Conservation (phyloP, 2,797 vertebrate species). For the Dicrostonyx torquatus region DNA sequence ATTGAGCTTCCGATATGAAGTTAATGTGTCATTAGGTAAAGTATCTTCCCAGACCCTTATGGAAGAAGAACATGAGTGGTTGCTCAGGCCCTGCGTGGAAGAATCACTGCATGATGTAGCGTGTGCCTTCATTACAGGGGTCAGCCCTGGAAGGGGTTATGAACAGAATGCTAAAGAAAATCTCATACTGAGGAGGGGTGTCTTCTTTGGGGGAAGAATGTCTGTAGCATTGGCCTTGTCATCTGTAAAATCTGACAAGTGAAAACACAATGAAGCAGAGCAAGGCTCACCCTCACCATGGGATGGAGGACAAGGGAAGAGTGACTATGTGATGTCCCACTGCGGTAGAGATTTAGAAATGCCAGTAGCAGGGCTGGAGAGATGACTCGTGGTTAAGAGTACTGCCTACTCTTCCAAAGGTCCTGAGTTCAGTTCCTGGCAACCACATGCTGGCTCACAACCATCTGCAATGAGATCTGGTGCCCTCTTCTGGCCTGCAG, state of each 20-base stretch:
- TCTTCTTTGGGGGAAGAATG: not conserved
- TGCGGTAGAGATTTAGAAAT: not conserved
- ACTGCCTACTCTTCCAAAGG: no score
- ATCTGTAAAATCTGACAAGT: not conserved
- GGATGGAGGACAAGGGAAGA: not conserved
- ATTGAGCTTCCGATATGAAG: not conserved
- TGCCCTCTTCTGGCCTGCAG: no score
- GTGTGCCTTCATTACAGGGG: not conserved
- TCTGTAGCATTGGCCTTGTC: not conserved
- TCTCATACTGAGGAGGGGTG: not conserved
- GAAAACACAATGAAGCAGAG: not conserved
- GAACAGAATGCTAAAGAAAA: not conserved
- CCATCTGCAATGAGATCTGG: no score
- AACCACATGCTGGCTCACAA: no score
- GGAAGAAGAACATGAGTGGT: not conserved
- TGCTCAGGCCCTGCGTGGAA: not conserved
- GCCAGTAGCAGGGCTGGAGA: no score
- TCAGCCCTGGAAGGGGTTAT: not conserved
- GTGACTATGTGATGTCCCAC: not conserved
- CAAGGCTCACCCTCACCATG: not conserved
- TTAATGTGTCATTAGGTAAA: not conserved
- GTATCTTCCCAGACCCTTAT: not conserved
- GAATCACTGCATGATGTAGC: not conserved
- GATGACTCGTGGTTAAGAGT: no score
- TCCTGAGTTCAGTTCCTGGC: no score